Evolutionary conservation across 2,888 invertebrate genomes (phyloP).

Genomic region (Boloria euphrosyne): DNA sequence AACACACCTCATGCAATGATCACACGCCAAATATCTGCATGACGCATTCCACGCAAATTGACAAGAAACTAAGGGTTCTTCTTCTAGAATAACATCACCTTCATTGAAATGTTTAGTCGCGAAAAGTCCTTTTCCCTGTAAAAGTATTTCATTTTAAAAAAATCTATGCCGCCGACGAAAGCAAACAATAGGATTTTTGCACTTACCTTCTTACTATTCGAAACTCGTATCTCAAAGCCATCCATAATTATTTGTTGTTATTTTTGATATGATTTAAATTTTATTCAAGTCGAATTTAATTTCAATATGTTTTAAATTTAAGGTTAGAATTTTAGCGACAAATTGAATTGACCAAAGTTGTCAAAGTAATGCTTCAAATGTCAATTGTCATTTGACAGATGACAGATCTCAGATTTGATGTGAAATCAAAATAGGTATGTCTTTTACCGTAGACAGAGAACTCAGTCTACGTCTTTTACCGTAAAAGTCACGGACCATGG

Average conservation of each 20-base stretch:
- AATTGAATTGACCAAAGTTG: slow-evolving; percentile 6
- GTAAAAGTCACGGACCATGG: too few relatives aligned
- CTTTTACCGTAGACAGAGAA: too few relatives aligned
- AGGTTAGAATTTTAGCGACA: slow-evolving; percentile 17
- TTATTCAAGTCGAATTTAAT: neutral
- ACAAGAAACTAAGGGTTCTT: slow-evolving; percentile 92
- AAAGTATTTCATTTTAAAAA: slow-evolving; percentile 39
- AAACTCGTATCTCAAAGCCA: slow-evolving; percentile 68
- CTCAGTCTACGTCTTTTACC: too few relatives aligned
- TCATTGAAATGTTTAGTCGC: slow-evolving; percentile 85
- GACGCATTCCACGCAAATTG: slow-evolving; percentile 97
- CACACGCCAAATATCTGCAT: slow-evolving; percentile 94
- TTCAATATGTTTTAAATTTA: slow-evolving; percentile 8
- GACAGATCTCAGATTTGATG: neutral
- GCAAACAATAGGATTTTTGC: slow-evolving; percentile 5
- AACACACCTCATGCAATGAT: slow-evolving; percentile 90
- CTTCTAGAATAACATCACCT: slow-evolving; percentile 92
- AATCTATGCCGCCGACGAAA: neutral
- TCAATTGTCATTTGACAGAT: neutral
- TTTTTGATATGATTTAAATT: neutral
- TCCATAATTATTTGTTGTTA: slow-evolving; percentile 52
- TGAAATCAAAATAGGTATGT: too few relatives aligned
- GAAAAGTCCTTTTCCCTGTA: slow-evolving; percentile 92
- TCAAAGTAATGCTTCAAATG: neutral
- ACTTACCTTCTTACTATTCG: slow-evolving; percentile 69